Percentiles rank a stretch among this genome's conserved stretches.
Evolutionary conservation across 92 coral and sea anemone species (phyloP).

Genomic region (Siderastrea radians): DNA sequence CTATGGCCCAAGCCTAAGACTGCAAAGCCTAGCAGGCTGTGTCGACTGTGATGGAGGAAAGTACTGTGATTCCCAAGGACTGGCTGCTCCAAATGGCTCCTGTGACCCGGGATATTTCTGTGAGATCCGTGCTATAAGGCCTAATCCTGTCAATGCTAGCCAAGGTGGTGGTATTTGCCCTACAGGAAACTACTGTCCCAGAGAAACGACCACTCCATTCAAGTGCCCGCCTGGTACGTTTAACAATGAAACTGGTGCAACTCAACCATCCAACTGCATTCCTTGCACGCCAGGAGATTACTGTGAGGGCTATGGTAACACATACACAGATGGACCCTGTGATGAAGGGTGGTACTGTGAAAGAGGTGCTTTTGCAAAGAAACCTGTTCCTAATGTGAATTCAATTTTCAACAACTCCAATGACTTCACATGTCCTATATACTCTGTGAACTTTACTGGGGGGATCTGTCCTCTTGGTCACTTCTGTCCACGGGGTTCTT

Average conservation of each 20-base stretch:
- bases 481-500: constrained; percentile 92
- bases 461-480: constrained; percentile 88
- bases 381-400: constrained; percentile 75
- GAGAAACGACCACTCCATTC: constrained; percentile 91
- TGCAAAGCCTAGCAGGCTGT: constrained; percentile 81
- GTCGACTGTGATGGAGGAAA: constrained; percentile 93
- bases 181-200: constrained; percentile 87
- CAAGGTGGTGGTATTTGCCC: constrained; percentile 92
- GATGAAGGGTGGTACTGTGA: constrained; percentile 95
- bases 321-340: constrained; percentile 85
- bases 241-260: constrained; percentile 84
- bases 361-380: constrained; percentile 87
- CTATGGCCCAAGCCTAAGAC: constrained; percentile 82
- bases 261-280: constrained; percentile 83
- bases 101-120: constrained; percentile 96
- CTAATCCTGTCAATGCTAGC: constrained; percentile 82
- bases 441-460: constrained; percentile 96
- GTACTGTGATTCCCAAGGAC: constrained; percentile 84
- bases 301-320: constrained; percentile 94
- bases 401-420: constrained; percentile 80
- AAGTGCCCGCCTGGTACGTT: constrained; percentile 99
- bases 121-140: constrained; percentile 81
- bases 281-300: constrained; percentile 95
- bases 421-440: constrained; percentile 93
- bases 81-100: constrained; percentile 91